Conservation (phyloP, 1,140 invertebrate genomes). For the Cotesia vestalis region DNA sequence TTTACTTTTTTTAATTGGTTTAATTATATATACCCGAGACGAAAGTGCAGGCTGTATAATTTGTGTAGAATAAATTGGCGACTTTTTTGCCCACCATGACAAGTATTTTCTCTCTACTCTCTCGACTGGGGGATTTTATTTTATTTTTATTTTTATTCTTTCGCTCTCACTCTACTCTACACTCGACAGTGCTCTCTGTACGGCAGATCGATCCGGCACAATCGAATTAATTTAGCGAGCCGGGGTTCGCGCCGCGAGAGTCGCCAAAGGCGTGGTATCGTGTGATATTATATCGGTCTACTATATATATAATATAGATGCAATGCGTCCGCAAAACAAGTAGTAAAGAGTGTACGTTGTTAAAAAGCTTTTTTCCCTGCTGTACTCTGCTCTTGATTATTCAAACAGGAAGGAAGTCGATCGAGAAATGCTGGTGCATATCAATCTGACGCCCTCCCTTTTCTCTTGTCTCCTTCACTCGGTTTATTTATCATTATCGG, state of each 20-base stretch:
- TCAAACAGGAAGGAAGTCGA: conserved; percentile 60
- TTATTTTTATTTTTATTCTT: neutral
- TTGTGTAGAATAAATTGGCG: neutral
- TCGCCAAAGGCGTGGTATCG: conserved; percentile 16
- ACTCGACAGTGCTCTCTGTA: too few species aligned
- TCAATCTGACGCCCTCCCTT: conserved; percentile 48
- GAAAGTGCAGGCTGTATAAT: too few species aligned
- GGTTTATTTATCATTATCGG: conserved; percentile 36
- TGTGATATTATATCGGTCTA: neutral
- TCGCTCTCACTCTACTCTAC: neutral
- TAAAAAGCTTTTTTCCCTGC: neutral
- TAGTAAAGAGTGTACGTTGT: neutral
- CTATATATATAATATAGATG: neutral
- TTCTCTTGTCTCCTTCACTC: neutral
- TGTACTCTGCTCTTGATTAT: conserved; percentile 31
- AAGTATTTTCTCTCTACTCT: too few species aligned
- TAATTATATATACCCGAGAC: too few species aligned
- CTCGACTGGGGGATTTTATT: neutral
- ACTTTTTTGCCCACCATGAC: neutral
- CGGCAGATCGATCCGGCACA: conserved; percentile 12
- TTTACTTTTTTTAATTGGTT: too few species aligned
- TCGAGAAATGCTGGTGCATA: conserved; percentile 58
- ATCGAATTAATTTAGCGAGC: conserved; percentile 26
- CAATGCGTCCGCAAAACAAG: neutral
- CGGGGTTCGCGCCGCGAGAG: neutral